Base-by-base conservation (phyloP, 2,888 invertebrate species). In the Leucophora obtusa region DNA sequence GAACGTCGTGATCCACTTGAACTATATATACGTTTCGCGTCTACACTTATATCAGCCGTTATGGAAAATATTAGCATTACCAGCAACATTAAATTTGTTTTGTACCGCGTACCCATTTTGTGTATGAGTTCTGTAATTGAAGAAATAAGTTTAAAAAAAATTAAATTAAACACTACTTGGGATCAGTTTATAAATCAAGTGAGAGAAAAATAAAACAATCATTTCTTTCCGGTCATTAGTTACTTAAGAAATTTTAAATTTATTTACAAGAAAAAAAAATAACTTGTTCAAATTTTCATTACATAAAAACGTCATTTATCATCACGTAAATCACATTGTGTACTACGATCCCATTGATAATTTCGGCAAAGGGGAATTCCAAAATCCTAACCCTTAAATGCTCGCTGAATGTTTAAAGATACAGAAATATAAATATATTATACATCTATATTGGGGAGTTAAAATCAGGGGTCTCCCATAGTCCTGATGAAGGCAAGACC, bases 21-120 rank as follows among this genome's bases (percentile, higher is more conserved):
- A 28, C 85, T 82, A 50, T 66, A 87, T 66, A 83, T 84, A 18
- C 87, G 85, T 70, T 86, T 87, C 4, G 84, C 87, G 11, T 88
- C 85, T 18, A 85, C 84, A 63, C 82, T 73, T 0, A 73, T 69
- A 82, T 72, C 58, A 14, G 68, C 28, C 15, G 53, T 47, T 21
- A 70, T 71, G 50, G 86, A 80, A 28, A 86, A 82, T 43, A 87
- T 47, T 0, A 72, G 51, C 7, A 70, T 21, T 54, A 73, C 73
- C 9, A 71, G 5, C 9, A 70, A 21, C 14, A 79, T 17, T 2
- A 28, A 60, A 65, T 56, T 53, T 59, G 50, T 63, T 73, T 65
- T 79, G 9, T 65, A 68, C 17, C 58, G 63, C 15, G 11, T 71
- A 11, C 70, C 70, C 81, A 81, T 81, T 58, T 10, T 43, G 59